Evolutionary conservation across 1,140 invertebrate species (phyloP).

Genomic region (Harlomillsia oculata): DNA sequence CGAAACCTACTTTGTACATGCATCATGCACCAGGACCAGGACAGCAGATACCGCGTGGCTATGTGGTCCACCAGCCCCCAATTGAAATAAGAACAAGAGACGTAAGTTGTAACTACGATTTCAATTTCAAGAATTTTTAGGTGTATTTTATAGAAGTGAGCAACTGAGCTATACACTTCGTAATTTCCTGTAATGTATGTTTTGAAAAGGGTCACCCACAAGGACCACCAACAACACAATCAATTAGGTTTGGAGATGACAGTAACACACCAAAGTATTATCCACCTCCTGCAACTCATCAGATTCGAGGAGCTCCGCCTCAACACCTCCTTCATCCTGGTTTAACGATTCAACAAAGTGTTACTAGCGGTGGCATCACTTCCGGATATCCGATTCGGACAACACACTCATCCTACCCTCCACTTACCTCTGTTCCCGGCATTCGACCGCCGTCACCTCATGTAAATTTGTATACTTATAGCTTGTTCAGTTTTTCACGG

Average conservation of each 20-base stretch:
- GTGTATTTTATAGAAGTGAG: too few species aligned
- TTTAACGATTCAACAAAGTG: constrained; percentile 21
- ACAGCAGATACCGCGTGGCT: not conserved
- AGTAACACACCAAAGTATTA: constrained; percentile 32
- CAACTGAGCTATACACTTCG: too few species aligned
- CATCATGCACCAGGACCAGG: too few species aligned
- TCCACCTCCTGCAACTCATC: constrained; percentile 16
- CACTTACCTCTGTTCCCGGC: constrained; percentile 17
- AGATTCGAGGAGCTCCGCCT: not conserved
- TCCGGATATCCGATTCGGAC: constrained; percentile 33
- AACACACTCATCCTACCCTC: too few species aligned
- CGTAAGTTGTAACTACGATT: not conserved
- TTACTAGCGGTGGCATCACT: constrained; percentile 31
- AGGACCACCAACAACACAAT: not conserved
- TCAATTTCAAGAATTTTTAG: not conserved
- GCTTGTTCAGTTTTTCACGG: too few species aligned
- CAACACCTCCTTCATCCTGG: constrained; percentile 24
- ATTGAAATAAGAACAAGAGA: not conserved
- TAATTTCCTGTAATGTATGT: too few species aligned
- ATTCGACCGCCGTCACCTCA: constrained; percentile 32
- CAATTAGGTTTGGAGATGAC: constrained; percentile 28
- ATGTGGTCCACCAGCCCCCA: constrained; percentile 2
- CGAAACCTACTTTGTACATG: constrained; percentile 14
- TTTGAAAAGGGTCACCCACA: too few species aligned
- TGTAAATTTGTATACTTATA: constrained; percentile 14